phyloP scores from a whole-genome alignment of 2,888 invertebrate genomes.

The Clanis bilineata region DNA sequence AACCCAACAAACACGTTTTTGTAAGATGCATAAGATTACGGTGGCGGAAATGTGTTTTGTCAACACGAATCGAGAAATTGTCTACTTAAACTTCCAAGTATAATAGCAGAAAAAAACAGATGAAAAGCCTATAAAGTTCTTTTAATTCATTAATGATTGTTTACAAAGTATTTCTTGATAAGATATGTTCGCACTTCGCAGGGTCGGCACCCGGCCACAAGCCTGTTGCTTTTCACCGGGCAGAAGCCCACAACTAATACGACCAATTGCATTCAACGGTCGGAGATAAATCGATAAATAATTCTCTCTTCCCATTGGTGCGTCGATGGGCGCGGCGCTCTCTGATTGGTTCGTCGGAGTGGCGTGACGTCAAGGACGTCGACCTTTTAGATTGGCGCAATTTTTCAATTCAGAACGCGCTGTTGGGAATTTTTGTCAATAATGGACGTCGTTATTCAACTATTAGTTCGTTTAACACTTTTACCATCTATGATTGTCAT shows the following conservation, averaged over 20 bases:
- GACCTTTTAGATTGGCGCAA: conserved; percentile 62
- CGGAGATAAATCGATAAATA: conserved; percentile 57
- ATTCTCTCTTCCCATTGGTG: conserved; percentile 50
- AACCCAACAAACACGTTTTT: too few relatives aligned
- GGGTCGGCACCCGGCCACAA: conserved; percentile 15
- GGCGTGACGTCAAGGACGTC: conserved; percentile 61
- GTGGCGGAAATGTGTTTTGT: too few relatives aligned
- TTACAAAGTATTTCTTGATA: not conserved
- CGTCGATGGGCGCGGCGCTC: conserved; percentile 48
- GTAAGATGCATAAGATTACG: too few relatives aligned
- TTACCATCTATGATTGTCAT: not conserved
- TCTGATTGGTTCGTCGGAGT: conserved; percentile 48
- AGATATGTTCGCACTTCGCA: not conserved
- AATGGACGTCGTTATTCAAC: conserved; percentile 23
- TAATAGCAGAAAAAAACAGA: too few relatives aligned
- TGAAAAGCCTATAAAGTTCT: not conserved
- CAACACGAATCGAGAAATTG: too few relatives aligned
- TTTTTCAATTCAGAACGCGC: conserved; percentile 63
- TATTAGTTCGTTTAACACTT: not conserved
- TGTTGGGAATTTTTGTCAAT: conserved; percentile 32
- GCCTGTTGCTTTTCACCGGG: conserved; percentile 31
- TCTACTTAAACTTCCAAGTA: too few relatives aligned
- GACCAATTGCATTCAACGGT: conserved; percentile 38
- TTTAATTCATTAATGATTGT: not conserved
- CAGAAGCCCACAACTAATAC: conserved; percentile 32